Evolutionary conservation across 2,888 invertebrate genomes (phyloP).

Genomic region (Ormia ochracea): DNA sequence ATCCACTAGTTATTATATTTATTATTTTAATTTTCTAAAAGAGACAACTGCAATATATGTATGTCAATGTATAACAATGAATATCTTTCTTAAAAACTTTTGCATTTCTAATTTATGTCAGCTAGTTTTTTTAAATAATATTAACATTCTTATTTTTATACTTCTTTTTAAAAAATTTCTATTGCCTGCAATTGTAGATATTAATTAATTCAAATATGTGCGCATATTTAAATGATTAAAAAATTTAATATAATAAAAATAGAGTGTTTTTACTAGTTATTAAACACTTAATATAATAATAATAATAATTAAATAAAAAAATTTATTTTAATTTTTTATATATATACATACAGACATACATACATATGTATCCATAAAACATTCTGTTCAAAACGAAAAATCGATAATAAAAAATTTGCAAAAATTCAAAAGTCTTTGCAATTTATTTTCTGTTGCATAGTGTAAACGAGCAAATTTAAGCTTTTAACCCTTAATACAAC

Average conservation of each 20-base stretch:
- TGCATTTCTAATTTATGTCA: conserved; percentile 22
- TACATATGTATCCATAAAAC: no score
- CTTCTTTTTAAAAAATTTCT: conserved; percentile 51
- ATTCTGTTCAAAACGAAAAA: conserved; percentile 66
- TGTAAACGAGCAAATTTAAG: no score
- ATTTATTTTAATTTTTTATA: conserved; percentile 65
- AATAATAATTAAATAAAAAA: conserved; percentile 61
- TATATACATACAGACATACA: neutral
- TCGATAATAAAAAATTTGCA: conserved; percentile 63
- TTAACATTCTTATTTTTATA: conserved; percentile 29
- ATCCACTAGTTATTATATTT: conserved; percentile 49
- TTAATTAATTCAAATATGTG: conserved; percentile 61
- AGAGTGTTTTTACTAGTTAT: conserved; percentile 62
- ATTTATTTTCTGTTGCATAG: neutral
- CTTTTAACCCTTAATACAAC: no score
- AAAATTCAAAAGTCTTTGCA: neutral
- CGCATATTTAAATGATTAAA: conserved; percentile 54
- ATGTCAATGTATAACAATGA: no score
- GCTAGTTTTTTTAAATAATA: conserved; percentile 39
- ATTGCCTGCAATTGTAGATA: conserved; percentile 66
- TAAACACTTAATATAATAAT: conserved; percentile 63
- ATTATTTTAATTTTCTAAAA: conserved; percentile 20
- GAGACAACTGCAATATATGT: conserved; percentile 7
- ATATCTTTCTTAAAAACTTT: conserved; percentile 31
- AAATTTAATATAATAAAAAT: conserved; percentile 37